These are phyloP conservation scores for Probosciger aterrimus DNA, from an alignment of 2,113 vertebrate genomes.

Conservation along the genomic window DNA sequence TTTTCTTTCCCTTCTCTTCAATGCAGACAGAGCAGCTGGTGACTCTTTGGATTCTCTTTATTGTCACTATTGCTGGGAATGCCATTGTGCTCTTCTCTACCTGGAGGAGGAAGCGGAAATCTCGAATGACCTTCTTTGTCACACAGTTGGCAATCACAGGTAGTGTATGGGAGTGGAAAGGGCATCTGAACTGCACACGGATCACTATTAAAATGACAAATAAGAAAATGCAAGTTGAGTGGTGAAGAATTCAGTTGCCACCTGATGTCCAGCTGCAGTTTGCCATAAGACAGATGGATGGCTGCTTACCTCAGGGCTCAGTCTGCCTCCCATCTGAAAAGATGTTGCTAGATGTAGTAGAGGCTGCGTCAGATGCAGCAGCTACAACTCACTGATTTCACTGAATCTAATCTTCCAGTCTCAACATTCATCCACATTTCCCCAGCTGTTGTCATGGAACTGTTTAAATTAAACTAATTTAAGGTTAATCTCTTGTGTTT, in stretches of 20 bases:
- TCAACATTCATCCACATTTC: not conserved
- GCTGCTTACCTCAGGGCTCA: not conserved
- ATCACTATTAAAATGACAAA: not conserved
- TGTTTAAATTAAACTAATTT: not conserved
- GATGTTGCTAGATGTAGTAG: not conserved
- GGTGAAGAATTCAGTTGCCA: not conserved
- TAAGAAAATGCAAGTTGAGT: not conserved
- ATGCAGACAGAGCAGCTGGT: slow-evolving; percentile 76
- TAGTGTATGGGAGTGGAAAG: not conserved
- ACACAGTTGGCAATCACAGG: slow-evolving; percentile 79
- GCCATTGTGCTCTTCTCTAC: slow-evolving; percentile 71
- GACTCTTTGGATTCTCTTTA: slow-evolving; percentile 78
- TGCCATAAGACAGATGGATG: not conserved
- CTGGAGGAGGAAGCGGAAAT: slow-evolving; percentile 74
- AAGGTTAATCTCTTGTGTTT: not conserved
- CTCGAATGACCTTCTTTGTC: slow-evolving; percentile 79
- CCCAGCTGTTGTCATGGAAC: slow-evolving; percentile 1
- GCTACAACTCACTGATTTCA: not conserved
- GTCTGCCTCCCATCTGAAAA: not conserved
- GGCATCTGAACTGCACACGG: not conserved
- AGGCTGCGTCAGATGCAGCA: not conserved
- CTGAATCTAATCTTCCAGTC: not conserved
- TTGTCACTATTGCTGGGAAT: slow-evolving; percentile 74
- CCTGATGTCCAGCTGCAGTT: not conserved
- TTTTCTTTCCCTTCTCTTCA: not conserved